These are phyloP conservation scores for Mythimna pallens DNA, from an alignment of 2,888 invertebrate species.

Conservation along the genomic window DNA sequence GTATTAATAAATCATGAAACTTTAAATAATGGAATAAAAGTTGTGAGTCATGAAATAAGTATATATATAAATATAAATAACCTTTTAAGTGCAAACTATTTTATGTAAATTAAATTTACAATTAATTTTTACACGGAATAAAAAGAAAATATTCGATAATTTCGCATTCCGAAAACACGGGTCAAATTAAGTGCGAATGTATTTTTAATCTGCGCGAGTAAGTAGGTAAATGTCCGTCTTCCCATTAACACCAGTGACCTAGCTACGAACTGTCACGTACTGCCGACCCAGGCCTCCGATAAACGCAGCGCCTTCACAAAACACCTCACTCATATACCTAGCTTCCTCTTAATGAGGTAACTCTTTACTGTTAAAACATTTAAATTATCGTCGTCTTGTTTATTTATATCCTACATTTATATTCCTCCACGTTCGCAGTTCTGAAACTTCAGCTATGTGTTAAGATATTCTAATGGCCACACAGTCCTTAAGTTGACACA, in stretches of 20 bases:
- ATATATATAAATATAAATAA: no score
- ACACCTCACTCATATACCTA: slow-evolving; percentile 16
- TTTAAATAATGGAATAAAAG: no score
- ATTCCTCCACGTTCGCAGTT: background rate
- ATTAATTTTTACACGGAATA: background rate
- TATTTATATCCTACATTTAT: background rate
- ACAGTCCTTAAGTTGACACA: background rate
- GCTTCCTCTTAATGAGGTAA: slow-evolving; percentile 37
- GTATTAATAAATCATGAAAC: slow-evolving; percentile 23
- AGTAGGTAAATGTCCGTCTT: slow-evolving; percentile 20
- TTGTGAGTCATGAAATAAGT: background rate
- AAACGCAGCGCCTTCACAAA: slow-evolving; percentile 33
- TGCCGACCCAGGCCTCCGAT: slow-evolving; percentile 51
- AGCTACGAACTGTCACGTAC: slow-evolving; percentile 51
- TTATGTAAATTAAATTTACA: background rate
- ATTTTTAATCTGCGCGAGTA: slow-evolving; percentile 11
- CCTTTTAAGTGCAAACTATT: background rate
- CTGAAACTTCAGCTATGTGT: slow-evolving; percentile 4
- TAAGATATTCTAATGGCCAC: background rate
- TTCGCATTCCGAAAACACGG: background rate
- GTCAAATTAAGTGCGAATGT: no score
- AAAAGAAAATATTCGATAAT: background rate
- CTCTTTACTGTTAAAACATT: slow-evolving; percentile 16
- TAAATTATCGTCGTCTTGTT: background rate
- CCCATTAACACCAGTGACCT: slow-evolving; percentile 36